These are phyloP conservation scores for Tineola bisselliella DNA, from an alignment of 2,888 invertebrate genomes.

Conservation along the genomic window DNA sequence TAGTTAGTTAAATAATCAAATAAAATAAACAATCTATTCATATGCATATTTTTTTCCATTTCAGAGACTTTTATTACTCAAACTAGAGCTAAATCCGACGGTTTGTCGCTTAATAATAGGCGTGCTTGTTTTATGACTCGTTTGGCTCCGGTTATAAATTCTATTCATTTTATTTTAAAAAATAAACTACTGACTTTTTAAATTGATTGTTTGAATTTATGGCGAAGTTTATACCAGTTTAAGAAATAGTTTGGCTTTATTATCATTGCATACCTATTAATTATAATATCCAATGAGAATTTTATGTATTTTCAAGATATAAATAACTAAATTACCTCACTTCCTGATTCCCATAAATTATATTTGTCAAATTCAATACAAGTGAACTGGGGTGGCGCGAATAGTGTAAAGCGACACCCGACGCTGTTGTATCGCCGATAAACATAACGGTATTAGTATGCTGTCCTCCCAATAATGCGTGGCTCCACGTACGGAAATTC, in stretches of 20 bases:
- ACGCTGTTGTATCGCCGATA: constrained; percentile 24
- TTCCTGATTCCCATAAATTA: not conserved
- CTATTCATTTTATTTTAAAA: constrained; percentile 16
- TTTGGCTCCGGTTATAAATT: constrained; percentile 41
- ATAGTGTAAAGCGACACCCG: constrained; percentile 19
- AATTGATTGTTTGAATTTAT: constrained; percentile 11
- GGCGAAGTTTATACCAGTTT: constrained; percentile 10
- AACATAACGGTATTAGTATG: constrained; percentile 30
- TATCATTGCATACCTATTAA: not conserved
- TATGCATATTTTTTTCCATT: constrained; percentile 47
- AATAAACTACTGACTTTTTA: constrained; percentile 3
- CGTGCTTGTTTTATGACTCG: constrained; percentile 43
- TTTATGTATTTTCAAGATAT: not conserved
- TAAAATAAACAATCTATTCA: constrained; percentile 34
- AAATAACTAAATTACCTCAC: not conserved
- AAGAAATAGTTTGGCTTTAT: not conserved
- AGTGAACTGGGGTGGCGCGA: not conserved
- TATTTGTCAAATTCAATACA: not conserved
- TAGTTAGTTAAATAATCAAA: constrained; percentile 18
- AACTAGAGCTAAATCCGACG: constrained; percentile 38
- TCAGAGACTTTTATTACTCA: constrained; percentile 42
- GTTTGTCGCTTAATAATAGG: constrained; percentile 55
- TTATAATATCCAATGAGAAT: not conserved
- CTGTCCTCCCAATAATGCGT: constrained; percentile 26
- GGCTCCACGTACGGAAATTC: constrained; percentile 37